These are phyloP conservation scores for Plagodis dolabraria DNA, from an alignment of 2,888 invertebrate genomes.

Conservation along the genomic window DNA sequence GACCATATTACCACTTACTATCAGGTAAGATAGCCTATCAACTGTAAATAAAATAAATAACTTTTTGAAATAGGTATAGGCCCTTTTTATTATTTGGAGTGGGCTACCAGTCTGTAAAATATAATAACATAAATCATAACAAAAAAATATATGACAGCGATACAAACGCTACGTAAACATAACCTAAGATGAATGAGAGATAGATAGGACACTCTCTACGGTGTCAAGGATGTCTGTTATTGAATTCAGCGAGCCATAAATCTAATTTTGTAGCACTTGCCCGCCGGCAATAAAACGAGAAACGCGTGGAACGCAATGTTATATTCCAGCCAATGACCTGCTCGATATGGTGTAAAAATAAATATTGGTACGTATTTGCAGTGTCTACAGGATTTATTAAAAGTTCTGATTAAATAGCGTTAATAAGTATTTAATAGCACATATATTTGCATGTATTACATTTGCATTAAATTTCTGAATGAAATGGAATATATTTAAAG, in stretches of 20 bases:
- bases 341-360: conserved; percentile 13
- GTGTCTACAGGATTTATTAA: not conserved
- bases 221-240: conserved; percentile 14
- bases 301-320: conserved; percentile 14
- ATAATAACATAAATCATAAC: no score
- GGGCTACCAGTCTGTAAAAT: no score
- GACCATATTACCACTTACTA: no score
- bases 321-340: conserved; percentile 25
- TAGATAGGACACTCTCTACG: conserved; percentile 8
- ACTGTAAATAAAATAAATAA: no score
- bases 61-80: no score
- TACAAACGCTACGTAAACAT: not conserved
- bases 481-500: no score
- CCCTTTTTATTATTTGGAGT: no score
- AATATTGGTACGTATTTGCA: conserved; percentile 3
- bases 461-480: no score
- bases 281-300: conserved; percentile 25
- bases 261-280: conserved; percentile 27
- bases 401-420: no score
- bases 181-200: conserved; percentile 8
- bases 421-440: no score
- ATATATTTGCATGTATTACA: no score
- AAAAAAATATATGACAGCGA: not conserved
- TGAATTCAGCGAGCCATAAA: conserved; percentile 21
- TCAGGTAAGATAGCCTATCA: no score